phyloP scores from a whole-genome alignment of 2,113 vertebrate genomes.

The Pontoporia blainvillei region DNA sequence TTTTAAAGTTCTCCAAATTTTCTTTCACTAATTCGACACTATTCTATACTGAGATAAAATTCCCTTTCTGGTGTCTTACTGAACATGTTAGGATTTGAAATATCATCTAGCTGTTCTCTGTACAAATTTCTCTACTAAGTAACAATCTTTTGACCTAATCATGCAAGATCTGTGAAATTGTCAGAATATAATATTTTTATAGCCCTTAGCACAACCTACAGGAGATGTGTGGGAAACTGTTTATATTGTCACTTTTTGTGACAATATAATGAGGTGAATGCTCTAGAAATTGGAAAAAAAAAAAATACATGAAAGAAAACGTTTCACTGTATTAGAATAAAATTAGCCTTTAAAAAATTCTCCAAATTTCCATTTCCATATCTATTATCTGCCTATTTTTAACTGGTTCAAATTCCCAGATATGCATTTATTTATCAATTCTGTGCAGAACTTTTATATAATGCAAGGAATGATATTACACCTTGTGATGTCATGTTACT shows the following conservation, averaged over 20 bases:
- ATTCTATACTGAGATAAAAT: neutral
- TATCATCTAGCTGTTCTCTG: neutral
- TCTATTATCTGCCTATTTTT: constrained; percentile 52
- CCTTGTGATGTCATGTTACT: constrained; percentile 64
- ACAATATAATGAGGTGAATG: constrained; percentile 62
- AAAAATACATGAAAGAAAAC: constrained; percentile 47
- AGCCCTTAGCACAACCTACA: constrained; percentile 47
- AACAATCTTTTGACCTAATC: constrained; percentile 40
- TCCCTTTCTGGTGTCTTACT: neutral
- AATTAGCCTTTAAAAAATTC: constrained; percentile 29
- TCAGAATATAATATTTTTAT: constrained; percentile 51
- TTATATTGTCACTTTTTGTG: constrained; percentile 67
- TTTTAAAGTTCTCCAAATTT: neutral
- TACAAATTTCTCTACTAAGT: neutral
- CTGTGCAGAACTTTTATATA: constrained; percentile 50
- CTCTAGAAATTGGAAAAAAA: constrained; percentile 64
- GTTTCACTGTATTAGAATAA: constrained; percentile 58
- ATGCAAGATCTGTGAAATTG: constrained; percentile 21
- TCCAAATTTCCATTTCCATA: constrained; percentile 65
- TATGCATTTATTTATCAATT: constrained; percentile 50
- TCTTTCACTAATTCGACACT: neutral
- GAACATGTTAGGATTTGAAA: neutral
- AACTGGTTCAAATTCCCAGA: constrained; percentile 52
- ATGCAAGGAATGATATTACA: constrained; percentile 44
- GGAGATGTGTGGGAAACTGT: constrained; percentile 49